Evolutionary conservation across 2,888 invertebrate species (phyloP).

Genomic region (Lasioglossum oenotherae): DNA sequence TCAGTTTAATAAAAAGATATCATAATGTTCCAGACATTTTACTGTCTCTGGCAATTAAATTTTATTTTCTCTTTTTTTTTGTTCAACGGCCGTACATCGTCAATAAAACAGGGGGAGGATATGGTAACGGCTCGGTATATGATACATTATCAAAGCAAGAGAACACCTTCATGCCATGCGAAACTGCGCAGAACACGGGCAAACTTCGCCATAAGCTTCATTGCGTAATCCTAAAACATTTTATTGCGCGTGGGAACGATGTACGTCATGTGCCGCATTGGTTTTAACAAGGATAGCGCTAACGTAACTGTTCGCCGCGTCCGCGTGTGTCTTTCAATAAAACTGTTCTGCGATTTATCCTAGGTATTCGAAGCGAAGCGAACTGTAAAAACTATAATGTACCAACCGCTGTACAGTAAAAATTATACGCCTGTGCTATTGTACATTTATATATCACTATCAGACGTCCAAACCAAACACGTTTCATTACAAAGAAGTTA

Average conservation of each 20-base stretch:
- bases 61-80: background rate
- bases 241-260: conserved; percentile 71
- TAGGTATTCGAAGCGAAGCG: conserved; percentile 6
- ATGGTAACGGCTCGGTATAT: conserved; percentile 29
- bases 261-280: conserved; percentile 67
- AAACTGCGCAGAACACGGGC: conserved; percentile 60
- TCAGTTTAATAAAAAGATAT: background rate
- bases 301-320: conserved; percentile 10
- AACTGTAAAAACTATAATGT: background rate
- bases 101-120: background rate
- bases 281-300: conserved; percentile 62
- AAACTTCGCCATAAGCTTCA: conserved; percentile 62
- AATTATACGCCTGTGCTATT: background rate
- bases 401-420: background rate
- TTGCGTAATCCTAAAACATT: conserved; percentile 68
- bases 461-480: background rate
- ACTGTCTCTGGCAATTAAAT: background rate
- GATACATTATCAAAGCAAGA: conserved; percentile 44
- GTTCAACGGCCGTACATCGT: background rate
- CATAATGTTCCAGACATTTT: background rate
- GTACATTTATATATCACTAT: background rate
- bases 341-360: conserved; percentile 36
- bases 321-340: conserved; percentile 43
- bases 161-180: conserved; percentile 36
- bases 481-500: too few species aligned